These are phyloP conservation scores for Idaea straminata DNA, from an alignment of 2,888 invertebrate species.

Conservation along the genomic window DNA sequence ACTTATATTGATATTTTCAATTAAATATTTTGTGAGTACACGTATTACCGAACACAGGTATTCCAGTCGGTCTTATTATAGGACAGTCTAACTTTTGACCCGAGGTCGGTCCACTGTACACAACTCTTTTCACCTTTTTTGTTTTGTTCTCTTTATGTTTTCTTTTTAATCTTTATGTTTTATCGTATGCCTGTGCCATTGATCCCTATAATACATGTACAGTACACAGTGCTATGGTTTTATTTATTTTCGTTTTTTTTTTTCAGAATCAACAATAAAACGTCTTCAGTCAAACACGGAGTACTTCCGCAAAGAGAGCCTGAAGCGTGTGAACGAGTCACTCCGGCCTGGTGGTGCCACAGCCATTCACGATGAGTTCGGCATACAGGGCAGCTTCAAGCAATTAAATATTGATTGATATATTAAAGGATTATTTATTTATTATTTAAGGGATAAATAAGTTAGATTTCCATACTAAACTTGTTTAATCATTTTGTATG, in stretches of 20 bases:
- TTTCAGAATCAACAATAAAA: slow-evolving; percentile 56
- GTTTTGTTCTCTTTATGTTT: too few species aligned
- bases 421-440: neutral
- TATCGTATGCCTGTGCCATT: neutral
- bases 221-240: neutral
- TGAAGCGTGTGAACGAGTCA: slow-evolving; percentile 80
- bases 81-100: too few species aligned
- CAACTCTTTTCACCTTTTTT: too few species aligned
- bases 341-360: slow-evolving; percentile 82
- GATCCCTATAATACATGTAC: too few species aligned
- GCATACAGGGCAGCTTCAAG: slow-evolving; percentile 86
- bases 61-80: too few species aligned
- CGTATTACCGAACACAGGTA: too few species aligned
- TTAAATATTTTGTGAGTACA: too few species aligned
- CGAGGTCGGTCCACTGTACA: too few species aligned
- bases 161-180: neutral
- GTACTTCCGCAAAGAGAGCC: slow-evolving; percentile 75
- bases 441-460: too few species aligned
- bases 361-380: slow-evolving; percentile 81
- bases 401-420: slow-evolving; percentile 84
- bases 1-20: too few species aligned
- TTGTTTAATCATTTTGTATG: too few species aligned
- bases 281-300: slow-evolving; percentile 58
- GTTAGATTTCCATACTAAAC: too few species aligned
- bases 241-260: neutral